These are phyloP conservation scores for Orthosia cruda DNA, from an alignment of 2,888 invertebrate species.

Conservation along the genomic window DNA sequence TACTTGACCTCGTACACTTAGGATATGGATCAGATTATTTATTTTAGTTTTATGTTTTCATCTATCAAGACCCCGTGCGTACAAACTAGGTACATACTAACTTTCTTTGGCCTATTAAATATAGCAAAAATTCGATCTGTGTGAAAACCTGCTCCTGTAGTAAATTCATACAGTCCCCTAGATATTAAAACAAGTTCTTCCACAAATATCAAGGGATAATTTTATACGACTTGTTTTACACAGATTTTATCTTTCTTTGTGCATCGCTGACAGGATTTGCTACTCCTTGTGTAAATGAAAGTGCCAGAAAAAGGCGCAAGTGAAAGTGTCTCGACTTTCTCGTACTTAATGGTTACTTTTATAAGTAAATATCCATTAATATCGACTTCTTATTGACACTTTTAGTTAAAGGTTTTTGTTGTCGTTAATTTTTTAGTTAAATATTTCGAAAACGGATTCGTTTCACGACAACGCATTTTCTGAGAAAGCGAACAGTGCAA, in stretches of 20 bases:
- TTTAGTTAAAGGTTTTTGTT: background rate
- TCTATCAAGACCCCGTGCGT: background rate
- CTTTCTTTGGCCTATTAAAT: background rate
- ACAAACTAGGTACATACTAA: background rate
- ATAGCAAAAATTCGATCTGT: background rate
- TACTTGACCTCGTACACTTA: background rate
- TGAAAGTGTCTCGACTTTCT: slow-evolving; percentile 74
- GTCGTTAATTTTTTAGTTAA: background rate
- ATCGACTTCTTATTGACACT: background rate
- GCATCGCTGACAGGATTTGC: slow-evolving; percentile 38
- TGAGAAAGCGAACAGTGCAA: too few species aligned
- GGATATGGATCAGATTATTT: background rate
- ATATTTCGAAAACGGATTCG: background rate
- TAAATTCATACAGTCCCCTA: background rate
- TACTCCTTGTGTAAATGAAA: slow-evolving; percentile 62
- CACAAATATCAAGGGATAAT: slow-evolving; percentile 14
- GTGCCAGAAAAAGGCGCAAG: slow-evolving; percentile 64
- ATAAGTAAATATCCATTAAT: slow-evolving; percentile 12
- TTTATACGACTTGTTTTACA: slow-evolving; percentile 30
- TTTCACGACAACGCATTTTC: background rate
- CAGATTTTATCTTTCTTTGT: slow-evolving; percentile 19
- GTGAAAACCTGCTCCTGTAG: background rate
- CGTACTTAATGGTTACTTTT: slow-evolving; percentile 33
- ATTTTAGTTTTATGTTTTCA: background rate
- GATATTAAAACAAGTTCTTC: slow-evolving; percentile 18